phyloP scores from a whole-genome alignment of 2,797 vertebrate species.

The Sebastolobus altivelis region DNA sequence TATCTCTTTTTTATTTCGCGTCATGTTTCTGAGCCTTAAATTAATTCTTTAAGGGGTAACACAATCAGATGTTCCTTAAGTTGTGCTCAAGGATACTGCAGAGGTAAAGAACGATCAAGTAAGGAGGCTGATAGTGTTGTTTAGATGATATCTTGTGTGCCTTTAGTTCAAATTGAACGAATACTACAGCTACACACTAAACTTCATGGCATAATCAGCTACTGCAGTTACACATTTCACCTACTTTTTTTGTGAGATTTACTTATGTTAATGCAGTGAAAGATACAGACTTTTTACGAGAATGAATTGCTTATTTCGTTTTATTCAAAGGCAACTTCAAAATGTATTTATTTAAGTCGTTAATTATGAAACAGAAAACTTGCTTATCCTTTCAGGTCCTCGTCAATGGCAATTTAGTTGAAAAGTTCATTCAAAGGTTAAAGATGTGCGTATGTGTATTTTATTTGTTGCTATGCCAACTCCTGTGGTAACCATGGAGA shows the following conservation, averaged over 20 bases:
- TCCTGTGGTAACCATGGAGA: slow-evolving; percentile 13
- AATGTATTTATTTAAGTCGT: background rate
- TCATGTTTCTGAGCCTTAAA: slow-evolving; percentile 5
- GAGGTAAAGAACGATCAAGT: background rate
- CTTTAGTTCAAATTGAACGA: background rate
- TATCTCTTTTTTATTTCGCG: background rate
- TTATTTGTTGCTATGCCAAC: slow-evolving; percentile 8
- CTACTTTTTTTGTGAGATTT: background rate
- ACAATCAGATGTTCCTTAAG: slow-evolving; percentile 1
- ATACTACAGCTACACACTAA: background rate
- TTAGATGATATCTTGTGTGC: background rate
- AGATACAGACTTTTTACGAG: background rate
- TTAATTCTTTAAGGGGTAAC: slow-evolving; percentile 14
- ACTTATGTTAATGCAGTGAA: background rate
- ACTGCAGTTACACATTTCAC: background rate
- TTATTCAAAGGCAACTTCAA: background rate
- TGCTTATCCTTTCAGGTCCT: slow-evolving; percentile 2
- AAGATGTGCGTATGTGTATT: background rate
- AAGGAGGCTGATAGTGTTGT: background rate
- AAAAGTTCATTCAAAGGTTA: slow-evolving; percentile 4
- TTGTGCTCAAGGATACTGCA: slow-evolving; percentile 11
- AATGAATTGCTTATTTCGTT: background rate
- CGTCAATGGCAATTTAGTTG: background rate
- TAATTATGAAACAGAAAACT: slow-evolving; percentile 4
- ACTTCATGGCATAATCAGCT: background rate